A percentile compares a stretch with the other conserved stretches of the same genome.
Conservation (phyloP, 2,113 vertebrate genomes). For the Panthera uncia region DNA sequence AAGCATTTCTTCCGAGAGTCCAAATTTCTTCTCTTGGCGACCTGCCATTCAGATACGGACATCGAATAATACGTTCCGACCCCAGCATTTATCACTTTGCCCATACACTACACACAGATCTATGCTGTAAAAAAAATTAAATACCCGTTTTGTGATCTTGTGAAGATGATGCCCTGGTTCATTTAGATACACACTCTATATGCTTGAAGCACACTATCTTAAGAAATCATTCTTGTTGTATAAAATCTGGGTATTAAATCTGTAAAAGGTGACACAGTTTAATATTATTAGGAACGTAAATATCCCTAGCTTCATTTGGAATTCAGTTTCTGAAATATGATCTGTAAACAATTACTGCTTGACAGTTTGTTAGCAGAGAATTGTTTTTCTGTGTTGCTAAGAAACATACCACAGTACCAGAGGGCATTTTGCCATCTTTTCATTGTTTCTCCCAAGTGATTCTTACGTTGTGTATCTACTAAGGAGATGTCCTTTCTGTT, state of each 20-base stretch:
- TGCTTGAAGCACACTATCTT: background rate
- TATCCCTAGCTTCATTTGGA: background rate
- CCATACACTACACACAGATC: rapidly evolving
- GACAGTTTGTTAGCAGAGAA: background rate
- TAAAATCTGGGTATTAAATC: background rate
- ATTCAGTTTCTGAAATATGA: background rate
- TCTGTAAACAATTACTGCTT: background rate
- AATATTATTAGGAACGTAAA: background rate
- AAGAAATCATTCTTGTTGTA: background rate
- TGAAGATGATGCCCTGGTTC: background rate
- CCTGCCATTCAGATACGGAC: constrained; percentile 6
- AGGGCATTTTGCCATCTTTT: background rate
- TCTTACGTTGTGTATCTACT: background rate
- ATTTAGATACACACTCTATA: background rate
- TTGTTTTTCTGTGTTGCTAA: constrained; percentile 41
- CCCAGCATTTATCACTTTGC: background rate
- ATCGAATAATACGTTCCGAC: background rate
- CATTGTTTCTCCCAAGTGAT: background rate
- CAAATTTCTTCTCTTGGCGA: background rate
- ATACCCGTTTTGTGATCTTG: background rate
- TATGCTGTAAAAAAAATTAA: background rate
- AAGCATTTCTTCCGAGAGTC: background rate
- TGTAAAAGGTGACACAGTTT: background rate
- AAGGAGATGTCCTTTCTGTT: background rate
- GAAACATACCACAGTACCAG: background rate